Conservation (phyloP, 2,113 vertebrate genomes). For the Motacilla tschutschensis region DNA sequence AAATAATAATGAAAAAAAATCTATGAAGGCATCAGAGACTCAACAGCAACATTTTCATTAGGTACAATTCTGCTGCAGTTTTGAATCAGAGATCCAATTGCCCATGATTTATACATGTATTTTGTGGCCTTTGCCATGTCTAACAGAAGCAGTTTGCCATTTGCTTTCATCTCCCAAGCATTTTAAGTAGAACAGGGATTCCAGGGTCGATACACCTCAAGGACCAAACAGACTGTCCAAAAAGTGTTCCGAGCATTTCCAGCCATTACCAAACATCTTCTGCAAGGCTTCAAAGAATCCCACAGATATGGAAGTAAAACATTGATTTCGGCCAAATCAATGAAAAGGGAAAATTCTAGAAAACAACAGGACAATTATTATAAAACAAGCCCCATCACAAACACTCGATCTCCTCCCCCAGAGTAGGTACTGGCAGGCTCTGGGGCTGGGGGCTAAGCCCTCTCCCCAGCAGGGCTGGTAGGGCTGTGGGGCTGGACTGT, state of each 20-base stretch:
- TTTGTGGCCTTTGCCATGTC: conserved; percentile 3
- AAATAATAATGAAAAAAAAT: not conserved
- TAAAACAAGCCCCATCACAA: not conserved
- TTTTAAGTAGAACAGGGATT: conserved; percentile 31
- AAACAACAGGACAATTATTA: not conserved
- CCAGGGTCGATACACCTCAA: not conserved
- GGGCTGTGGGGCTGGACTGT: not conserved
- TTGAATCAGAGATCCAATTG: not conserved
- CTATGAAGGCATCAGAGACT: not conserved
- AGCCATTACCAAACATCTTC: not conserved
- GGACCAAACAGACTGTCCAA: not conserved
- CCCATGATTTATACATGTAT: conserved; percentile 28
- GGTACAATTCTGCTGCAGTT: not conserved
- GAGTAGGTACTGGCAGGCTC: fast-evolving
- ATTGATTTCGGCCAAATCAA: not conserved
- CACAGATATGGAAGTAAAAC: not conserved
- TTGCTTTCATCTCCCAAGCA: conserved; percentile 25
- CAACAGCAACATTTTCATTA: not conserved
- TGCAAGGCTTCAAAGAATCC: not conserved
- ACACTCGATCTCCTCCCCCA: not conserved
- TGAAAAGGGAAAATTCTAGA: not conserved
- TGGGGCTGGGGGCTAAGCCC: not conserved
- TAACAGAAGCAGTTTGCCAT: conserved; percentile 26
- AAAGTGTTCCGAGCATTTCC: not conserved
- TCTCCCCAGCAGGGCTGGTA: not conserved